These are phyloP conservation scores for Prolemur simus DNA, from an alignment of 2,113 vertebrate species.

Conservation along the genomic window DNA sequence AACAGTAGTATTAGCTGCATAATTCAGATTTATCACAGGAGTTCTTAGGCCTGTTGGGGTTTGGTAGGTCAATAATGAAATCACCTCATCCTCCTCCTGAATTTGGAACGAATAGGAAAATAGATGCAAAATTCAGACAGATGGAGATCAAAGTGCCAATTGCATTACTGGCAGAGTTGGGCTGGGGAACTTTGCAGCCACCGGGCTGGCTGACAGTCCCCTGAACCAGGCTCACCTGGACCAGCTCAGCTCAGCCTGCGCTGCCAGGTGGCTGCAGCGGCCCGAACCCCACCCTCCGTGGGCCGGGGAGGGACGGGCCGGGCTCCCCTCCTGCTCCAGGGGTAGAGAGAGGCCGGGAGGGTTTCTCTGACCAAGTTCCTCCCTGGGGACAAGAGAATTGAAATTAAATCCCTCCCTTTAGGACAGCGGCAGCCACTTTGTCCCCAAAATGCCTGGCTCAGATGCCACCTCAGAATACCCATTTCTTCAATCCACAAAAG, in stretches of 20 bases:
- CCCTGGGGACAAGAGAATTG: background rate
- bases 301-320: background rate
- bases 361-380: background rate
- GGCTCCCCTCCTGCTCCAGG: background rate
- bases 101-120: constrained; percentile 33
- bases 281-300: fast-evolving
- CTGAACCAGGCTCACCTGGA: background rate
- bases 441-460: background rate
- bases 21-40: constrained; percentile 10
- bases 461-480: background rate
- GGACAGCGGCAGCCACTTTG: background rate
- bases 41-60: background rate
- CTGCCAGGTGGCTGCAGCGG: background rate
- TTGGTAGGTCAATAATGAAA: constrained; percentile 40
- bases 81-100: background rate
- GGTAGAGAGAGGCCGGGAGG: background rate
- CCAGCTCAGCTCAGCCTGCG: background rate
- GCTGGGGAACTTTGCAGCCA: background rate
- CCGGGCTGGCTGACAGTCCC: background rate
- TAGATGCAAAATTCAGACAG: background rate
- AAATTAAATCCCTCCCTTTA: background rate
- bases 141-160: constrained; percentile 30
- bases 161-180: background rate
- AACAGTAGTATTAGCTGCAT: background rate
- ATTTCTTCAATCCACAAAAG: background rate